A percentile compares a stretch with the other conserved stretches of the same genome.
Conservation (phyloP, 1,140 invertebrate species). For the Dinoponera quadriceps region DNA sequence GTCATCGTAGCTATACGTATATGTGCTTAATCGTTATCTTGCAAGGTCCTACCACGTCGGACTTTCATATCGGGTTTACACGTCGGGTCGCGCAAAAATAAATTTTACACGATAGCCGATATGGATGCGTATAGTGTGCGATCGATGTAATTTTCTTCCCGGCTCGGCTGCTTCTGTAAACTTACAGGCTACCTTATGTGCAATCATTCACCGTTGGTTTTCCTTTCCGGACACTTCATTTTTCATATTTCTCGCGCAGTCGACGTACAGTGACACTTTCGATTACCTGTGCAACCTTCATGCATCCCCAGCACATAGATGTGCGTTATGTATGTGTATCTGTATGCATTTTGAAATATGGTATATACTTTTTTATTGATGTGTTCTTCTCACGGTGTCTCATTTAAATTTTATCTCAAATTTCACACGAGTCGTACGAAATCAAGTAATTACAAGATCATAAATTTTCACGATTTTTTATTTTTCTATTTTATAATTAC, state of each 20-base stretch:
- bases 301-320: constrained; percentile 9
- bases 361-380: constrained; percentile 10
- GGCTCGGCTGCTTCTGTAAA: constrained; percentile 55
- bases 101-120: constrained; percentile 38
- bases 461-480: neutral
- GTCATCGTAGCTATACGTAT: neutral
- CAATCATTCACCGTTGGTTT: constrained; percentile 61
- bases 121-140: constrained; percentile 16
- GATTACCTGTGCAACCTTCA: constrained; percentile 58
- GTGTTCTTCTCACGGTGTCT: neutral
- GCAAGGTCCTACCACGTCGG: neutral
- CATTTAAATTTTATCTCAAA: constrained; percentile 21
- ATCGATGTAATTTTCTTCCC: constrained; percentile 55
- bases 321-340: neutral
- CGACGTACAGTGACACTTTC: constrained; percentile 57
- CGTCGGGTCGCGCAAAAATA: constrained; percentile 32
- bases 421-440: neutral
- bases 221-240: constrained; percentile 60
- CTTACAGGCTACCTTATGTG: constrained; percentile 58
- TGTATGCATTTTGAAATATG: constrained; percentile 6
- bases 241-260: constrained; percentile 60
- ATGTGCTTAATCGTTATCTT: constrained; percentile 31
- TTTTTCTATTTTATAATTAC: constrained; percentile 6
- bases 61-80: constrained; percentile 21
- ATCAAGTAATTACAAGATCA: neutral